Evolutionary conservation across 2,888 invertebrate genomes (phyloP), one percentile per base, ranked within the genome.

Genomic region (Abrostola triplasia): DNA sequence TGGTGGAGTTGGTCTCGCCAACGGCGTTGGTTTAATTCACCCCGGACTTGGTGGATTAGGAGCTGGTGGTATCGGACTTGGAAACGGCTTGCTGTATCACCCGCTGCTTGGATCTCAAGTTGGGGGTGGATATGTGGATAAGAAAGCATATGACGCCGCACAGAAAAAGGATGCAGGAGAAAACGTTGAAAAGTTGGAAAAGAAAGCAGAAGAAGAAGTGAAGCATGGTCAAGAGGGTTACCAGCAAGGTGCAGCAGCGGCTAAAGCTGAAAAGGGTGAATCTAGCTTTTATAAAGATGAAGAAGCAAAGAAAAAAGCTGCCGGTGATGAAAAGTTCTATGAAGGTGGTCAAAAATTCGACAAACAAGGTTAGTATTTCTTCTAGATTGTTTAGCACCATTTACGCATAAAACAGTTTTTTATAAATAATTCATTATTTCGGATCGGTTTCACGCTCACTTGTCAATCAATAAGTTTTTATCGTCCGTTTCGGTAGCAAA

Each of bases 311-410:
- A 96, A 96, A 69, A 96, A 96, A 85, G 92, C 95, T 9, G 91
- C 92, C 5, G 96, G 95, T 64, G 96, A 96, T 77, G 96, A 95
- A 67, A 96, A 96, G 75, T 91, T 87, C 66, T 96, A 95, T 74
- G 93, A 95, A 82, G 96, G 96, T 42, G 95, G 91, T 42, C 95
- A 96, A 76, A 95, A 95, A 65, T 88, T 94, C 63, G 95, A 95
- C 76, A 95, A 96, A 82, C 92, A 95, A 75, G 96, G 96, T 95
- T 89, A 36, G 64, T 57, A 49, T 6, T 41, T 6, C n/a, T 47
- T 49, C 1, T 9, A n/a, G 66, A 36, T 10, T 38, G 59, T 55
- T 13, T 24, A 24, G 24, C 12, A 35, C 13, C 13, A 64, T 40
- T 55, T 53, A 69, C 50, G 65, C 64, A 57, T 48, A 59, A n/a